These are phyloP conservation scores for Pagrus major DNA, from an alignment of 2,113 vertebrate genomes.

Conservation along the genomic window DNA sequence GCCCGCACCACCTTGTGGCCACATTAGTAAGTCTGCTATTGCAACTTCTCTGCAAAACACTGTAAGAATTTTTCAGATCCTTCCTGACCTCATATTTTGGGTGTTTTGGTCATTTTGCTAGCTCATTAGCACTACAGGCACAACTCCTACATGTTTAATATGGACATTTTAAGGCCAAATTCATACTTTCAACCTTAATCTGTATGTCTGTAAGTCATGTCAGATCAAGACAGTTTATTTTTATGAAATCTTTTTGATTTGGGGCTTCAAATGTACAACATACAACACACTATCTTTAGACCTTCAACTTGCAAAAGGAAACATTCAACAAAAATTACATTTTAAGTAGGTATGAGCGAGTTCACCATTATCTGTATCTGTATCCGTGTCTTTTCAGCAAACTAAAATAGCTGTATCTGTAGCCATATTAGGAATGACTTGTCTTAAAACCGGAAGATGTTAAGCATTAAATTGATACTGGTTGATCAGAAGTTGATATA, in stretches of 20 bases:
- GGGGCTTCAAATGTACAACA: background rate
- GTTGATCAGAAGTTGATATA: no score
- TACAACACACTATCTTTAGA: background rate
- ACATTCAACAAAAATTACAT: background rate
- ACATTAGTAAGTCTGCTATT: slow-evolving; percentile 14
- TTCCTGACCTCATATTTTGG: background rate
- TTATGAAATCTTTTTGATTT: no score
- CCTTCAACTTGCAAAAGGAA: background rate
- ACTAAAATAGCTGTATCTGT: no score
- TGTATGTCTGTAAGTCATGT: background rate
- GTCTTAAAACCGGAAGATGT: no score
- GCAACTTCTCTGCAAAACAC: background rate
- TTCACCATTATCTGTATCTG: no score
- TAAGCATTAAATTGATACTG: no score
- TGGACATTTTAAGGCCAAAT: background rate
- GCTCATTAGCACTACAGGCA: background rate
- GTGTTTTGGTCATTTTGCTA: background rate
- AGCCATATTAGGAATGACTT: no score
- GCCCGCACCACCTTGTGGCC: slow-evolving; percentile 77
- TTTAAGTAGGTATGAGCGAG: no score
- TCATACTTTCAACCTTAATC: background rate
- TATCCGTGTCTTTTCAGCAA: no score
- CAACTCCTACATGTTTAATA: background rate
- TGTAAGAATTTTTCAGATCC: background rate
- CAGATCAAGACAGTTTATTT: no score